phyloP scores from a whole-genome alignment of 2,113 vertebrate genomes.

The Mystacornis crossleyi region DNA sequence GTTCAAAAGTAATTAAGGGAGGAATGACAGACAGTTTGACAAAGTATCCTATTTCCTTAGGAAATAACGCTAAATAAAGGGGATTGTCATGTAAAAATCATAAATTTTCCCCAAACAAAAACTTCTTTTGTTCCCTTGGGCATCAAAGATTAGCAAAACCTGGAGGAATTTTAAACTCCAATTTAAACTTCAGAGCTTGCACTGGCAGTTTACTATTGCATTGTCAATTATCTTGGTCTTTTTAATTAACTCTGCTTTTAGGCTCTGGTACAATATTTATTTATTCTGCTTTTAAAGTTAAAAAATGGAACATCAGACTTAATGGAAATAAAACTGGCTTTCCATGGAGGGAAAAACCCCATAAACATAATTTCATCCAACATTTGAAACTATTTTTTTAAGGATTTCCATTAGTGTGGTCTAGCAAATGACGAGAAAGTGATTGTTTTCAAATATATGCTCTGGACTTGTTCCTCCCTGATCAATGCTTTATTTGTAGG shows the following conservation, averaged over 20 bases:
- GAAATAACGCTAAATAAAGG: background rate
- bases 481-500: background rate
- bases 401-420: background rate
- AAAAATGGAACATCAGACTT: background rate
- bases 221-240: slow-evolving; percentile 32
- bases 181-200: slow-evolving; percentile 2
- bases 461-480: background rate
- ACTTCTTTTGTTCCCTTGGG: background rate
- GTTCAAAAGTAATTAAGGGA: slow-evolving; percentile 21
- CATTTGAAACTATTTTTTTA: background rate
- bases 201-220: background rate
- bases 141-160: slow-evolving; percentile 35
- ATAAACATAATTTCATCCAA: background rate
- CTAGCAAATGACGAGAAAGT: background rate
- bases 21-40: background rate
- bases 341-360: background rate
- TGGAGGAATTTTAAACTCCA: slow-evolving; percentile 2
- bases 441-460: background rate
- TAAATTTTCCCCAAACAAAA: background rate
- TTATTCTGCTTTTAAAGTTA: background rate
- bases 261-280: background rate
- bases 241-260: slow-evolving; percentile 51
- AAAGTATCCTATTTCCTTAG: slow-evolving; percentile 13
- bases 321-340: background rate
- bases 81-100: background rate